Conservation (phyloP, 2,113 vertebrate genomes). For the Saimiri boliviensis region DNA sequence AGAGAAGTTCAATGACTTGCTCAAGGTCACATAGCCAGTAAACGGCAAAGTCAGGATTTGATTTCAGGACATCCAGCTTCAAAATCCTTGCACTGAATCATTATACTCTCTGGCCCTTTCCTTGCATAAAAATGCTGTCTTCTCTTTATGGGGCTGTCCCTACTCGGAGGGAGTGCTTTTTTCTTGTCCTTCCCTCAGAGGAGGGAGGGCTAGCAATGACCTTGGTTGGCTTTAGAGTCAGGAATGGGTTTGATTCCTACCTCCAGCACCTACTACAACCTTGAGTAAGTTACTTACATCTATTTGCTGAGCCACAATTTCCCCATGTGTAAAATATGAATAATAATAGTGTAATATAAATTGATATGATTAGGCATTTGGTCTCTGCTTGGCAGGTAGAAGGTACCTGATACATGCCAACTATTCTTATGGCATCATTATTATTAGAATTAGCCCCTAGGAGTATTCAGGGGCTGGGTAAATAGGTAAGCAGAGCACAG, state of each 20-base stretch:
- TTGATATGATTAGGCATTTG: background rate
- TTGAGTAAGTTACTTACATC: background rate
- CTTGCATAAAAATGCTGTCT: background rate
- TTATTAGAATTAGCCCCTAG: background rate
- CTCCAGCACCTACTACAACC: background rate
- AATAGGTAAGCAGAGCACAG: background rate
- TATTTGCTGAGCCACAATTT: background rate
- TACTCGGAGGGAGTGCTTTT: background rate
- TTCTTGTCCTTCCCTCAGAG: background rate
- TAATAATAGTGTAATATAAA: background rate
- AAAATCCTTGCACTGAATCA: background rate
- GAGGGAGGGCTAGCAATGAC: background rate
- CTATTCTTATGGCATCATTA: background rate
- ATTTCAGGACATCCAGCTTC: background rate
- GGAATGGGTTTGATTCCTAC: background rate
- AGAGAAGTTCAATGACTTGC: background rate
- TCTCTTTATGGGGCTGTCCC: background rate
- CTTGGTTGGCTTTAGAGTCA: slow-evolving; percentile 26
- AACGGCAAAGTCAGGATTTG: background rate
- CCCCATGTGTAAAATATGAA: background rate
- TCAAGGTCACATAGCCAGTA: background rate
- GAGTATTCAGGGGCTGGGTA: background rate
- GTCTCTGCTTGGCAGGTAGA: background rate
- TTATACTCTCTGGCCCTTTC: background rate
- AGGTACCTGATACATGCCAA: background rate